Base-by-base conservation (phyloP, 2,888 invertebrate genomes). In the Tenthredo livida region DNA sequence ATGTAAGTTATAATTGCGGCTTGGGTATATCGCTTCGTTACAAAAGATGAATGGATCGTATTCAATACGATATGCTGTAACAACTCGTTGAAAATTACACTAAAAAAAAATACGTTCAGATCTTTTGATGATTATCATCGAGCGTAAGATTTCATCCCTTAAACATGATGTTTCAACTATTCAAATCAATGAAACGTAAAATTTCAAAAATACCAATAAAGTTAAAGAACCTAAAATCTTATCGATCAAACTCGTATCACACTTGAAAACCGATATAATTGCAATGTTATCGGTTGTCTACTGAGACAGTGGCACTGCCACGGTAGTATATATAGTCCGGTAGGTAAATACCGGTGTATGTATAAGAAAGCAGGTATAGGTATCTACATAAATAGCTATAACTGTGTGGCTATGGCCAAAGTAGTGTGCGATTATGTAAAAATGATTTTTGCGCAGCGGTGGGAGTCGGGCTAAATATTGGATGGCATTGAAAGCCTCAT, bases 1-100 rank as follows among this genome's bases (percentile, higher is more conserved):
- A 33, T 37, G 3, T 33, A 33, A 37, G 7, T 54, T 54, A n/a
- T 21, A 73, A 73, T 73, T 43, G 25, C 73, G 73, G 43, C 43
- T 73, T 17, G 43, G 17, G 1, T 5, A 67, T 67, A 33, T 67
- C 67, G 33, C 67, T 67, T 67, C 43, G n/a, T 73, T 43, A 40
- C 7, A 43, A 43, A 43, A 40, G 43, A 40, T 40, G 2, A 54
- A 43, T 25, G 15, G 43, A 73, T 73, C 43, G 43, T 47, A 73
- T 73, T n/a, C n/a, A n/a, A 43, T 25, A 73, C 73, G 73, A 73
- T 73, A 73, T 73, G 73, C 25, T 10, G 43, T 73, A 40, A 73
- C 73, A 40, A 40, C 73, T 21, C n/a, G 43, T 29, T 21, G 21
- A 12, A 25, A 33, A 67, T 33, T 67, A 67, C 33, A 33, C 17